Evolutionary conservation across 2,113 vertebrate genomes (phyloP).

Genomic region (Boulengeromyrus knoepffleri): DNA sequence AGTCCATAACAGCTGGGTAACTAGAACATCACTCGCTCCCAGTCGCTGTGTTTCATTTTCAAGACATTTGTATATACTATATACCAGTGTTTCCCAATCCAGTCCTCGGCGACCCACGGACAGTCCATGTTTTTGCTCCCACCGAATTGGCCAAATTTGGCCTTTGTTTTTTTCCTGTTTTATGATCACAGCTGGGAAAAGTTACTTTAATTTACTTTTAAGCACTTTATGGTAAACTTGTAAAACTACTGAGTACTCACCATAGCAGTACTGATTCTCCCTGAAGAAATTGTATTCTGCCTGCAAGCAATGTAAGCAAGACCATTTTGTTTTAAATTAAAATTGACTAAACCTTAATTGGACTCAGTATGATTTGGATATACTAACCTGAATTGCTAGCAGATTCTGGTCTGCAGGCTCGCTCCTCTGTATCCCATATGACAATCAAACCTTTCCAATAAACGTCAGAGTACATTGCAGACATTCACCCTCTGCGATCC

Average conservation of each 20-base stretch:
- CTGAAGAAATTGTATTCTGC: background rate
- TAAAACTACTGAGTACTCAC: background rate
- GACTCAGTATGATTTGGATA: background rate
- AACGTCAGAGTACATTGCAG: background rate
- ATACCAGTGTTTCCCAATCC: background rate
- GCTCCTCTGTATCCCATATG: background rate
- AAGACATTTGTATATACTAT: background rate
- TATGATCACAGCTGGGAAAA: background rate
- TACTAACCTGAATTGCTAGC: background rate
- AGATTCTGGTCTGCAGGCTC: background rate
- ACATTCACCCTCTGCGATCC: background rate
- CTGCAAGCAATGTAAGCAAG: background rate
- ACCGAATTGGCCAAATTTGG: background rate
- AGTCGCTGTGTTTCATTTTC: background rate
- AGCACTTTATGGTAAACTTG: background rate
- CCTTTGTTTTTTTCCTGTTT: background rate
- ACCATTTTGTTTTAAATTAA: background rate
- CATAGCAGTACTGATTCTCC: background rate
- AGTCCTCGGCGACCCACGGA: background rate
- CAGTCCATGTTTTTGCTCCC: background rate
- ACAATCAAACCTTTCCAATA: constrained; percentile 8
- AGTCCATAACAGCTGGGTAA: background rate
- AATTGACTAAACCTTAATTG: background rate
- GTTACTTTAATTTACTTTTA: background rate
- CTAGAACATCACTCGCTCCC: background rate